These are phyloP conservation scores for Spinibarbus caldwelli DNA, from an alignment of 2,797 vertebrate species.

Conservation along the genomic window DNA sequence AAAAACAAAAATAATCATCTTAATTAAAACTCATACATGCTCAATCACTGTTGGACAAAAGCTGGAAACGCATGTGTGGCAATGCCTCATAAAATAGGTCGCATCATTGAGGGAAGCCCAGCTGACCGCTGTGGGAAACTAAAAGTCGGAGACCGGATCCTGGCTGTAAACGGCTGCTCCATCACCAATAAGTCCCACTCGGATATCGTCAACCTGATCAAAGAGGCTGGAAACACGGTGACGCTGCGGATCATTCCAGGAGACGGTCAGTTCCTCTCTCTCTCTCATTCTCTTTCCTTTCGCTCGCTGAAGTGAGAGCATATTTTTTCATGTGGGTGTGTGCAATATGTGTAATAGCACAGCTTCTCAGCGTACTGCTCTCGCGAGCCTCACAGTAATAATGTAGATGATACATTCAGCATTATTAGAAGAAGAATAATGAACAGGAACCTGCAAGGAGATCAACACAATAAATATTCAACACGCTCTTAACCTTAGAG, in stretches of 20 bases:
- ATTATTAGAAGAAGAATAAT: conserved; percentile 49
- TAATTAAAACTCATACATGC: conserved; percentile 64
- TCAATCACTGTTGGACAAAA: conserved; percentile 69
- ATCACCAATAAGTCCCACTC: conserved; percentile 99
- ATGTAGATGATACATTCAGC: conserved; percentile 27
- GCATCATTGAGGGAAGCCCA: conserved; percentile 99
- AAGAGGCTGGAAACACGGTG: conserved; percentile 98
- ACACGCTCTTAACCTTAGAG: conserved; percentile 11
- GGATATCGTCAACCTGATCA: conserved; percentile 99
- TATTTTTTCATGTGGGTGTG: conserved; percentile 31
- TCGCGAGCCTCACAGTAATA: conserved; percentile 24
- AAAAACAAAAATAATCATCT: conserved; percentile 40
- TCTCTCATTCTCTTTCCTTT: conserved; percentile 10
- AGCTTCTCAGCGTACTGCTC: conserved; percentile 21
- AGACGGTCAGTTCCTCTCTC: conserved; percentile 84
- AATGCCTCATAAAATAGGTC: conserved; percentile 99
- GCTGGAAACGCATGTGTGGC: conserved; percentile 99
- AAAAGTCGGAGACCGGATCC: conserved; percentile 98
- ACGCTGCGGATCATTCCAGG: conserved; percentile 98
- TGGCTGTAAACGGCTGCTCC: conserved; percentile 96
- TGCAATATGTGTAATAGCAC: conserved; percentile 33
- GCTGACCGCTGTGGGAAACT: conserved; percentile 98
- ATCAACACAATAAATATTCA: conserved; percentile 26
- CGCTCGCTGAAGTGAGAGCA: conserved; percentile 16
- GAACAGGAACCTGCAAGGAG: conserved; percentile 11